Percentiles rank a stretch among this genome's conserved stretches.
These are phyloP conservation scores for Actinia equina DNA, from an alignment of 64 coral and sea anemone genomes.

Conservation along the genomic window DNA sequence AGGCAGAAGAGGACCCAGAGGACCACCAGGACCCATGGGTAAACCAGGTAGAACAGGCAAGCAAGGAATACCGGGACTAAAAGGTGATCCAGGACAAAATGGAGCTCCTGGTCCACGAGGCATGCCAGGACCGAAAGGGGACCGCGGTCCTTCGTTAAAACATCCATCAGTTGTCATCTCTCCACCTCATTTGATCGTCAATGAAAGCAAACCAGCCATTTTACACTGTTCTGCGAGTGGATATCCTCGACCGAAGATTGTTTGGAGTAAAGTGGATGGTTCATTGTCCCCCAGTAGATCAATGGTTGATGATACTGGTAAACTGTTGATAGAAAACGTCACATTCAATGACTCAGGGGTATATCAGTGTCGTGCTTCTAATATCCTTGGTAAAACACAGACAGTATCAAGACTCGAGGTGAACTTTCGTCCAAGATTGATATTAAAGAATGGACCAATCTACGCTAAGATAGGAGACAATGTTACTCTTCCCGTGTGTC, in stretches of 20 bases:
- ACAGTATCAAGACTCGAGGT: background rate
- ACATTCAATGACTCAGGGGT: background rate
- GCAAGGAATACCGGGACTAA: background rate
- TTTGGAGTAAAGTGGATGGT: constrained; percentile 43
- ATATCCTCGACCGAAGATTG: constrained; percentile 38
- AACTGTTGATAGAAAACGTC: background rate
- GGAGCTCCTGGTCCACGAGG: constrained; percentile 3
- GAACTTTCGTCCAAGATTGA: background rate
- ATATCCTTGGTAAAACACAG: background rate
- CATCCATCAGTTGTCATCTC: constrained; percentile 8
- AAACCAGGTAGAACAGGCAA: constrained; percentile 31
- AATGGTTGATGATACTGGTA: background rate
- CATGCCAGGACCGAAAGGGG: constrained; percentile 49
- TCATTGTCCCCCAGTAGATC: background rate
- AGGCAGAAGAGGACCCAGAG: no score
- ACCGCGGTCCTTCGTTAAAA: constrained; percentile 25
- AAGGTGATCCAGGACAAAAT: constrained; percentile 31
- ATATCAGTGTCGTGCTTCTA: constrained; percentile 9
- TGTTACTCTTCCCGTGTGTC: no score
- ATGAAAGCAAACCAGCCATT: constrained; percentile 5
- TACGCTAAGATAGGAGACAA: no score
- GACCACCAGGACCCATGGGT: constrained; percentile 7
- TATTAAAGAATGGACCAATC: no score
- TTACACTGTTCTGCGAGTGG: constrained; percentile 59
- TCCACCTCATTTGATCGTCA: constrained; percentile 11